Percentiles rank a stretch among this genome's conserved stretches.
Conservation (phyloP, 2,888 invertebrate species). For the Salpingus planirostris region DNA sequence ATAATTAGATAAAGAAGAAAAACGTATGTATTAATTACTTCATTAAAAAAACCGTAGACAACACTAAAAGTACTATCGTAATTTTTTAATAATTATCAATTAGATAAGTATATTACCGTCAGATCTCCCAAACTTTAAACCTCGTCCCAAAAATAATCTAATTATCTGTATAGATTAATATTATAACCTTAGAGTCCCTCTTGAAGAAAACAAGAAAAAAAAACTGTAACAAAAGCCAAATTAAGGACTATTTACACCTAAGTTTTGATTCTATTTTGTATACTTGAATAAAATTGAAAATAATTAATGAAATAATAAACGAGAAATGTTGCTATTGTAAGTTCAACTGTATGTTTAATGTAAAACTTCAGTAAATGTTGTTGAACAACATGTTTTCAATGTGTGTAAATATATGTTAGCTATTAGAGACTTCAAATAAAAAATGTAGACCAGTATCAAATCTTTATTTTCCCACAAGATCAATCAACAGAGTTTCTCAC, state of each 20-base stretch:
- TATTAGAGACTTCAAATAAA: constrained; percentile 21
- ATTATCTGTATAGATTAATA: no score
- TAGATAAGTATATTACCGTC: no score
- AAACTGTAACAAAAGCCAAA: constrained; percentile 7
- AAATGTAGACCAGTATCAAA: constrained; percentile 25
- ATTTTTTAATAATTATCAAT: no score
- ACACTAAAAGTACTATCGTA: no score
- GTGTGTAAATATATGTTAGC: constrained; percentile 35
- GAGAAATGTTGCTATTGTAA: constrained; percentile 12
- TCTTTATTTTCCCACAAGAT: no score
- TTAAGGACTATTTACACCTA: no score
- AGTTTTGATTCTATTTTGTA: not conserved
- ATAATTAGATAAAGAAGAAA: not conserved
- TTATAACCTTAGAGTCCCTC: no score
- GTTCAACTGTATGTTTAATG: constrained; percentile 25
- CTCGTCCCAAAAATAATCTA: no score
- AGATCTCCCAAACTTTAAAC: no score
- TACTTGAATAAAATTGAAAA: not conserved
- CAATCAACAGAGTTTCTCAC: no score
- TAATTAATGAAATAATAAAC: constrained; percentile 1
- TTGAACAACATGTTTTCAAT: constrained; percentile 27
- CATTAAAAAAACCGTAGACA: not conserved
- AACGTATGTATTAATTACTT: constrained; percentile 3
- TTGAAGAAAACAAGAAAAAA: not conserved
- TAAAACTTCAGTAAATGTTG: constrained; percentile 26